Base-by-base conservation (phyloP, 1,140 invertebrate species). In the Drosophila gunungcola region DNA sequence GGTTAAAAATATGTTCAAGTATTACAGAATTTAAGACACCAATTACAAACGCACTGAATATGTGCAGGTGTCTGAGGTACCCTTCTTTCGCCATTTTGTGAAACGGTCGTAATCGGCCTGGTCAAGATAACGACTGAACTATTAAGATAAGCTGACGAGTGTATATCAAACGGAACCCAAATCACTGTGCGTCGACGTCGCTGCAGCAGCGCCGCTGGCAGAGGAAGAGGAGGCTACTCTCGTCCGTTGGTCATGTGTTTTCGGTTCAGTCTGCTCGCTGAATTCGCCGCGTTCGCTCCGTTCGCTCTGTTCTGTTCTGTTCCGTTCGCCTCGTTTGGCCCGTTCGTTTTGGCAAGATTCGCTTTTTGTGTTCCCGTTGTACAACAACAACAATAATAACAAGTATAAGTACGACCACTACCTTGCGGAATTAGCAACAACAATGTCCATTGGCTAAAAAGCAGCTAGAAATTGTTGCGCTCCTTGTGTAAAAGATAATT, bases 261-360 rank as follows among this genome's bases (percentile, higher is more conserved):
- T 56, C 38, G 64, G 79, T 88, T 86, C 76, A 88, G 83, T 86
- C 84, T 83, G 84, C 67, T 83, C 79, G 70, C 76, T 88, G 70
- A 76, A 73, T 86, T 88, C 83, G 83, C 78, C 75, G 54, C 83
- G 83, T 88, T 78, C 69, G 74, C 74, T 51, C 27, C 27, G 75
- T 67, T 75, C 34, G 61, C 39, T 68, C 56, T 73, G 51, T 41
- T 32, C 34, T 41, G 29, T 64, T 32, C 34, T 41, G 29, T 64
- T 32, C 34, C 25, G 29, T 64, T 16, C 60, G 73, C 51, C 49
- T 72, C 60, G 73, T 67, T 73, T 82, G 57, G 78, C 72, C 73
- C 54, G 61, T 45, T 60, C 27, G 29, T 32, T 32, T 32, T 32
- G 29, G 60, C 54, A 54, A 62, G 39, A 58, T 45, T 68, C 56